Percentiles rank a stretch among this genome's conserved stretches.
These are phyloP conservation scores for Argentina silus DNA, from an alignment of 2,797 vertebrate genomes.

Conservation along the genomic window DNA sequence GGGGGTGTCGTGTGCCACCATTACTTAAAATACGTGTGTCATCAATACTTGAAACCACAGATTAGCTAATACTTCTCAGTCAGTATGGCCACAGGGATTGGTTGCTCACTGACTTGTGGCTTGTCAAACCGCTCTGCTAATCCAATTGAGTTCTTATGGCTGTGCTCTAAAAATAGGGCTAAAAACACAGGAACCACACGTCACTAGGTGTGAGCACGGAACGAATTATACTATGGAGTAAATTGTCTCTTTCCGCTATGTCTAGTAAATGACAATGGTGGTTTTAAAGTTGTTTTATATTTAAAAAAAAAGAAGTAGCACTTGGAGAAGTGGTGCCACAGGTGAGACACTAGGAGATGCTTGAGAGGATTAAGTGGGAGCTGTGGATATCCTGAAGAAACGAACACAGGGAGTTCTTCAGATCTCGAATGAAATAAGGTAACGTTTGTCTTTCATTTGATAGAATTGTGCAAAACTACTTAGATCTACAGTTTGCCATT, in stretches of 20 bases:
- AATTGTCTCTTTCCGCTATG: constrained; percentile 35
- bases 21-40: constrained; percentile 31
- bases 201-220: constrained; percentile 46
- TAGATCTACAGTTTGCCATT: neutral
- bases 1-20: too few species aligned
- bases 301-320: constrained; percentile 21
- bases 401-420: constrained; percentile 48
- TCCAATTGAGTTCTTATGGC: constrained; percentile 81
- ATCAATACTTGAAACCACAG: constrained; percentile 58
- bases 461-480: neutral
- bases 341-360: constrained; percentile 44
- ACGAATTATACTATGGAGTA: constrained; percentile 60
- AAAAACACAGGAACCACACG: constrained; percentile 55
- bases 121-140: constrained; percentile 65
- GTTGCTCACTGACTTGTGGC: constrained; percentile 54
- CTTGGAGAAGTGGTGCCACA: constrained; percentile 33
- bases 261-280: constrained; percentile 19
- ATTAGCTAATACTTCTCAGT: constrained; percentile 61
- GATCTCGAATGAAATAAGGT: constrained; percentile 73
- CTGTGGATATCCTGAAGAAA: constrained; percentile 59
- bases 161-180: constrained; percentile 76
- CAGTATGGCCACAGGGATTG: constrained; percentile 56
- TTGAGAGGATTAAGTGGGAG: constrained; percentile 63
- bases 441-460: constrained; percentile 27
- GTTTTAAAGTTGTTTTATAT: constrained; percentile 25